Conservation (phyloP, 2,113 vertebrate species). For the Drymodes brunneopygia region DNA sequence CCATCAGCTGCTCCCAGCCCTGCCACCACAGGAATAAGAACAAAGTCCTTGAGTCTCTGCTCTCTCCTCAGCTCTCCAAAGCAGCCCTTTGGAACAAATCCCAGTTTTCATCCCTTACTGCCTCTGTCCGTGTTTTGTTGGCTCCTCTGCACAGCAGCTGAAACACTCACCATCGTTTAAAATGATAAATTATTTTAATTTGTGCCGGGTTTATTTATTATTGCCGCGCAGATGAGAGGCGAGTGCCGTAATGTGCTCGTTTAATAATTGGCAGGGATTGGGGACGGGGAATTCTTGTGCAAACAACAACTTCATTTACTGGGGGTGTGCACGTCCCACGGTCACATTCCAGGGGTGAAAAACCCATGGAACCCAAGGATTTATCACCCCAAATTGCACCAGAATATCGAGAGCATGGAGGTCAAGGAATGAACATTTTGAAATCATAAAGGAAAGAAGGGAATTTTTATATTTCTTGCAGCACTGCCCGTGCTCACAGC, state of each 20-base stretch:
- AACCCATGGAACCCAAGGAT: background rate
- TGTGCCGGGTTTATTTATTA: conserved; percentile 25
- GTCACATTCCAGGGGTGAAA: background rate
- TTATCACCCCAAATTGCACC: background rate
- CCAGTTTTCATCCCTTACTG: background rate
- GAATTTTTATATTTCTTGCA: fast-evolving
- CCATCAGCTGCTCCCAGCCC: background rate
- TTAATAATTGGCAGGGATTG: conserved; percentile 32
- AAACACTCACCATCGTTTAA: background rate
- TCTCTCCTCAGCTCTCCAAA: background rate
- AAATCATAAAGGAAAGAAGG: background rate
- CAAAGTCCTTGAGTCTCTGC: background rate
- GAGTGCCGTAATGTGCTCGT: background rate
- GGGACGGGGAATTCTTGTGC: background rate
- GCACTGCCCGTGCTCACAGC: background rate
- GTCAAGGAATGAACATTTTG: background rate
- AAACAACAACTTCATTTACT: background rate
- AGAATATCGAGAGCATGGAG: background rate
- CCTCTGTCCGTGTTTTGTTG: background rate
- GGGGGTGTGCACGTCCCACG: background rate
- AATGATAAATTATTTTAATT: conserved; percentile 56
- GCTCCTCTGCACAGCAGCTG: background rate
- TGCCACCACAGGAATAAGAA: background rate
- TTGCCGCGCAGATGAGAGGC: background rate
- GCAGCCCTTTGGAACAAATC: background rate